Conservation (phyloP, 2,797 vertebrate genomes). For the Poecile montanus region DNA sequence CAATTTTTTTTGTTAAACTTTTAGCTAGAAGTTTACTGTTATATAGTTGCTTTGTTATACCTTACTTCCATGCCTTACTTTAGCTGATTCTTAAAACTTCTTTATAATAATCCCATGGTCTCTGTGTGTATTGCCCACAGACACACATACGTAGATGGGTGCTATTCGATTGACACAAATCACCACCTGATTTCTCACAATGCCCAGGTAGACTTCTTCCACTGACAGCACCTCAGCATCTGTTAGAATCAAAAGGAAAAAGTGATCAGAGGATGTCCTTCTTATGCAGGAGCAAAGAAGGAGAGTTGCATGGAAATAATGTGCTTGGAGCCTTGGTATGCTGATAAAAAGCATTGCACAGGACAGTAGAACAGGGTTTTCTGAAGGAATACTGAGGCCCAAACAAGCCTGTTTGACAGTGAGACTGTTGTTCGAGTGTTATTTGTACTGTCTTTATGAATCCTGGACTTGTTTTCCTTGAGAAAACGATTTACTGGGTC, state of each 20-base stretch:
- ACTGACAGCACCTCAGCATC: not conserved
- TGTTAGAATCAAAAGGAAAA: not conserved
- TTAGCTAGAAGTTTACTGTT: too few relatives aligned
- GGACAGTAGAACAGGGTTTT: not conserved
- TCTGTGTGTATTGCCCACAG: too few relatives aligned
- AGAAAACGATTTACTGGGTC: not conserved
- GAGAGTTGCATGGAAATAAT: not conserved
- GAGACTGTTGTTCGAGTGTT: not conserved
- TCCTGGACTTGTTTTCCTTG: not conserved
- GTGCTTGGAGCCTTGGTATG: accelerated
- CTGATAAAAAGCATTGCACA: not conserved
- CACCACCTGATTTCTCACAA: too few relatives aligned
- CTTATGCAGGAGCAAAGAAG: not conserved
- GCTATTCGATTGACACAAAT: too few relatives aligned
- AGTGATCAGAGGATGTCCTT: not conserved
- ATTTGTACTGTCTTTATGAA: not conserved
- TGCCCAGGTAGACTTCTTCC: not conserved
- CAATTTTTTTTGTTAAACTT: too few relatives aligned
- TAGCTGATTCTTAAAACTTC: too few relatives aligned
- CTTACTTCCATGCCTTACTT: too few relatives aligned
- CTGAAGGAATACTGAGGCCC: not conserved
- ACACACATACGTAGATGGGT: too few relatives aligned
- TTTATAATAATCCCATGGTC: too few relatives aligned
- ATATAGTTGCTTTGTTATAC: too few relatives aligned
- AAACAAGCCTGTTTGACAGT: not conserved